Base-by-base conservation (phyloP, 2,113 vertebrate species). In the Notiomystis cincta region DNA sequence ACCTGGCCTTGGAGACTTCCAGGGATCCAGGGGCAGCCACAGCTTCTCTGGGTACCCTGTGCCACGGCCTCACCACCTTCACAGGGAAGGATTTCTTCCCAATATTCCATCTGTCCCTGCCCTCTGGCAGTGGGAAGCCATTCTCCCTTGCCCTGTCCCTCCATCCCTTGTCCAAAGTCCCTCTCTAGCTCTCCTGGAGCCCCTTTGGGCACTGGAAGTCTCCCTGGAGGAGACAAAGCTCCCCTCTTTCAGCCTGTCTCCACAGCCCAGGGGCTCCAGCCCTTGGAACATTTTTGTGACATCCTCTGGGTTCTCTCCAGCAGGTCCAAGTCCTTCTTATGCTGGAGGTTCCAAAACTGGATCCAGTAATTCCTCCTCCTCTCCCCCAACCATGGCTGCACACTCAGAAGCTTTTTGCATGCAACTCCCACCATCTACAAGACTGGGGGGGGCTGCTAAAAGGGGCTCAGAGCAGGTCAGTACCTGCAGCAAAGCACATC, bases 31-130 rank as follows among this genome's bases (percentile, higher is more conserved):
- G n/a, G 4, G 10, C 24, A 69, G 16, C 20, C 61, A 75, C n/a
- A 67, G 8, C 5, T 89, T 31, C 47, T 47, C 24, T 76, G 47
- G 21, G 14, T 6, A 82, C 1, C 25, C 33, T 53, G 14, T 20
- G n/a, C n/a, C 56, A 58, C 13, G 11, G 18, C 2, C 27, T 86
- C 11, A 0, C 8, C 47, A 40, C 13, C 15, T 13, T 21, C 15
- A n/a, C 10, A 54, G 64, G 2, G 1, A 61, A 13, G 3, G 7
- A 54, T 60, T 54, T 8, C 17, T 35, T 22, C 54, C 10, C 14
- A 53, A 9, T 20, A 69, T 19, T 12, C 21, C 40, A 47, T 9
- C 25, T 27, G 40, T 3, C 25, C 54, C 30, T 35, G 11, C 15
- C 11, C 13, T 60, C 21, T 42, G 25, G 1, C 25, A 61, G 2